phyloP scores from a whole-genome alignment of 2,113 vertebrate genomes.

The Sialia sialis region DNA sequence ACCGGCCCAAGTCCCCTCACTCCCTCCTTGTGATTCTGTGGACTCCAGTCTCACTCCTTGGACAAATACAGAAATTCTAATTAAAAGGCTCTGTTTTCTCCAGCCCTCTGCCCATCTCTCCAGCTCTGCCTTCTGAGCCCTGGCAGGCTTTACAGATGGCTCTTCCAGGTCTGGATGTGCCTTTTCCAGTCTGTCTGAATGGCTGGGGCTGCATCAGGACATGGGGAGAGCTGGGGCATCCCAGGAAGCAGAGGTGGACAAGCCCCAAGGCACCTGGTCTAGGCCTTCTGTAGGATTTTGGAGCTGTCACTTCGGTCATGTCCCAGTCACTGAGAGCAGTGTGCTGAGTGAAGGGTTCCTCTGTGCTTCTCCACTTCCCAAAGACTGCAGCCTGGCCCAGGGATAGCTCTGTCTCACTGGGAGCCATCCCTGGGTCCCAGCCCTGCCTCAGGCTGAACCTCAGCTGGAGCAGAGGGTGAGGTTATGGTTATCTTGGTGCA shows the following conservation, averaged over 20 bases:
- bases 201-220: not conserved
- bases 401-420: not conserved
- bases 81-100: not conserved
- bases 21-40: not conserved
- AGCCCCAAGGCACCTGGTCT: not conserved
- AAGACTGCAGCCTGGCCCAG: not conserved
- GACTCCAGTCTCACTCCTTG: not conserved
- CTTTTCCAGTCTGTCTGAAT: not conserved
- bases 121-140: not conserved
- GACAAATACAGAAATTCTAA: not conserved
- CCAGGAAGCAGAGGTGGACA: not conserved
- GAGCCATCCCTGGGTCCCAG: not conserved
- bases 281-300: not conserved
- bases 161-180: not conserved
- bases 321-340: not conserved
- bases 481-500: not conserved
- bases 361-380: not conserved
- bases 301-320: not conserved
- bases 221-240: rapidly evolving
- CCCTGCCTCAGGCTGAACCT: not conserved
- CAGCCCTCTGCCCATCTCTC: not conserved
- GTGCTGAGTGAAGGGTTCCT: not conserved
- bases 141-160: not conserved
- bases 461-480: not conserved
- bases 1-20: not conserved